Conservation (phyloP, 2,113 vertebrate species). For the Peucedramus taeniatus region DNA sequence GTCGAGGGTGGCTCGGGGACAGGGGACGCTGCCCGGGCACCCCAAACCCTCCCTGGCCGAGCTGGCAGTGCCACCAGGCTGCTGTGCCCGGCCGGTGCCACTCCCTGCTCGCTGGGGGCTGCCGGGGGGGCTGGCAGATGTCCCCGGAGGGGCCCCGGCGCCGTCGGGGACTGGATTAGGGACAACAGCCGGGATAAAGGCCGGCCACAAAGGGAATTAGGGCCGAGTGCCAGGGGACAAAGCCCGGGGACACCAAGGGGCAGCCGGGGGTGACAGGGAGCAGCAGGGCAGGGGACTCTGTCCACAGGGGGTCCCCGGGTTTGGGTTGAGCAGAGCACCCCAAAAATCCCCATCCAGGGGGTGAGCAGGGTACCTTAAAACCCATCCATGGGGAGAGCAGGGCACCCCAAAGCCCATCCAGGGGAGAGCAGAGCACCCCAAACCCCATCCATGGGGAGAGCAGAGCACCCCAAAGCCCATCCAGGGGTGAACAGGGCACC, state of each 20-base stretch:
- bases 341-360: too few species aligned
- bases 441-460: too few species aligned
- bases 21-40: neutral
- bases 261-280: neutral
- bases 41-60: rapidly evolving
- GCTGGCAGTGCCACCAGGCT: neutral
- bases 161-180: neutral
- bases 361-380: too few species aligned
- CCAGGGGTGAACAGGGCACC: neutral
- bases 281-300: neutral
- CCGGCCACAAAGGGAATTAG: neutral
- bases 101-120: neutral
- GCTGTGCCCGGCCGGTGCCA: neutral
- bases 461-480: neutral
- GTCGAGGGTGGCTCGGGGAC: neutral
- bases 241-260: neutral
- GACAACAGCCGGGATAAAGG: neutral
- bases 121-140: neutral
- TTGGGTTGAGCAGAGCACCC: neutral
- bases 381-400: too few species aligned
- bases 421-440: too few species aligned
- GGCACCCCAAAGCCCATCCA: too few species aligned
- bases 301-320: rapidly evolving
- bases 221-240: neutral
- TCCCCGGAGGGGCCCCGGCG: neutral